Evolutionary conservation across 53 echinoderm and acorn worm species (phyloP).

Genomic region (Zoroaster sp.): DNA sequence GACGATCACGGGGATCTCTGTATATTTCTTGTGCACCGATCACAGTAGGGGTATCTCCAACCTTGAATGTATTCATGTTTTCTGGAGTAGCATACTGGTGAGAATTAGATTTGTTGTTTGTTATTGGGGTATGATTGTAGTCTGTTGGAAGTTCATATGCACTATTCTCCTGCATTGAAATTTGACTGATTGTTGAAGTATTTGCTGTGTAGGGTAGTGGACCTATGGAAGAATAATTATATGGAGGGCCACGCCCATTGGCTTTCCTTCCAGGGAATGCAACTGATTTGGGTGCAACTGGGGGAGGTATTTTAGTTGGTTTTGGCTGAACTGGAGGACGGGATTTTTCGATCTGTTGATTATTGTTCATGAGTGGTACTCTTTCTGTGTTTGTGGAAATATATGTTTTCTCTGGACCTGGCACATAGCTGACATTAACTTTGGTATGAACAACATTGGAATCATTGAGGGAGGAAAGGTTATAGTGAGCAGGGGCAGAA

Average conservation of each 20-base stretch:
- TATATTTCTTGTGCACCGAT: constrained; percentile 97
- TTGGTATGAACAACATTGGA: constrained; percentile 57
- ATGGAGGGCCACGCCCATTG: constrained; percentile 28
- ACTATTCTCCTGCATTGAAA: constrained; percentile 15
- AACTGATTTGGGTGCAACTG: constrained; percentile 76
- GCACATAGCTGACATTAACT: constrained; percentile 70
- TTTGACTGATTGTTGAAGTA: constrained; percentile 17
- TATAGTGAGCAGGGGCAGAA: background rate
- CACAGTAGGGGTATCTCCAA: constrained; percentile 85
- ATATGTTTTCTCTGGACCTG: constrained; percentile 69
- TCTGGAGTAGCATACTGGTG: constrained; percentile 54
- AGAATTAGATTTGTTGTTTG: background rate
- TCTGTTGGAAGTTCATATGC: constrained; percentile 5
- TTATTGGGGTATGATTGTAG: constrained; percentile 46
- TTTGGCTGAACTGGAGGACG: constrained; percentile 49
- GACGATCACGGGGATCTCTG: constrained; percentile 83
- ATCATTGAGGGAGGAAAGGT: constrained; percentile 1
- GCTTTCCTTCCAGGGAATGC: constrained; percentile 37
- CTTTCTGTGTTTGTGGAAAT: constrained; percentile 13
- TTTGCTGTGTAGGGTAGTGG: constrained; percentile 17
- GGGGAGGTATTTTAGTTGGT: constrained; percentile 63
- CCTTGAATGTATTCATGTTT: constrained; percentile 75
- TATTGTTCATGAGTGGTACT: background rate
- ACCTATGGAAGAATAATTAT: constrained; percentile 20
- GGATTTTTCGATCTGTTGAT: background rate